These are phyloP conservation scores for Limnephilus marmoratus DNA, from an alignment of 2,888 invertebrate species.

Conservation along the genomic window DNA sequence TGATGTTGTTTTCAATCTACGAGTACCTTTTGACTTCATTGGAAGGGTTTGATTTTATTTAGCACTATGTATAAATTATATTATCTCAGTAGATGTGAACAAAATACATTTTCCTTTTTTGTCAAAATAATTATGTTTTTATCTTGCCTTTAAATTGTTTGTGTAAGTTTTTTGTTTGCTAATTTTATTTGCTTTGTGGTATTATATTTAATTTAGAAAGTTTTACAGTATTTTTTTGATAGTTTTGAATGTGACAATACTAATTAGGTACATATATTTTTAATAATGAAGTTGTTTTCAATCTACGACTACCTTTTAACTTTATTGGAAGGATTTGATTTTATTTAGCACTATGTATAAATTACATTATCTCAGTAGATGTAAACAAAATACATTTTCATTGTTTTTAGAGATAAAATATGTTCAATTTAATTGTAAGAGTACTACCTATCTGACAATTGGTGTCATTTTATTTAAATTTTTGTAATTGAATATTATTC, in stretches of 20 bases:
- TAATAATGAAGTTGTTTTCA: background rate
- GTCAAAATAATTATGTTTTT: too few species aligned
- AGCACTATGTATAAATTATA: too few species aligned
- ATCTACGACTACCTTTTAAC: background rate
- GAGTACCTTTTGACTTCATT: background rate
- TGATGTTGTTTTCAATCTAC: background rate
- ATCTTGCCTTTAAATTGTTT: background rate
- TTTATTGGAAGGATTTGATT: background rate
- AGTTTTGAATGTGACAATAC: too few species aligned
- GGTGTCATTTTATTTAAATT: too few species aligned
- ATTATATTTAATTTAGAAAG: too few species aligned
- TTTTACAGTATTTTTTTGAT: too few species aligned
- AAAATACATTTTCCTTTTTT: background rate
- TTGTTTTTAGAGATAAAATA: too few species aligned
- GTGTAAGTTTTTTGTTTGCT: background rate
- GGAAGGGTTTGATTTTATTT: background rate
- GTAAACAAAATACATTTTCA: background rate
- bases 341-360: background rate
- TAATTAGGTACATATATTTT: too few species aligned
- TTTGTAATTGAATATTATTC: too few species aligned
- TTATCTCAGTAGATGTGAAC: background rate
- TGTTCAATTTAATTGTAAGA: too few species aligned
- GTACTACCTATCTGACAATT: too few species aligned
- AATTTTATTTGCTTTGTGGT: too few species aligned
- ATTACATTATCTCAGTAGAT: background rate